Evolutionary conservation across 2,113 vertebrate species (phyloP).

Genomic region (Cercopithecus mona): DNA sequence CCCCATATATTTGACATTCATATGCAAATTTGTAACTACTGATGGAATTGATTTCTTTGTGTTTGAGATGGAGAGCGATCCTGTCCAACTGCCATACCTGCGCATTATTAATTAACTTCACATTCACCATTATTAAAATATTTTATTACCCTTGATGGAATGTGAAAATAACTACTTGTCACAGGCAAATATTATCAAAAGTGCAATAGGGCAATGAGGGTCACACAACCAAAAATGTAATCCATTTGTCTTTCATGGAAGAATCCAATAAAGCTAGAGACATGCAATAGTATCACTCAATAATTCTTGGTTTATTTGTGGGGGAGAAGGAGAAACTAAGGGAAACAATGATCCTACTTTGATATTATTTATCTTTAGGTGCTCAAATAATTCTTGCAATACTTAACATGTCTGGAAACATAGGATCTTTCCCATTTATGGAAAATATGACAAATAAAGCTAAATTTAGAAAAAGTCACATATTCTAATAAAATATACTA

Average conservation of each 20-base stretch:
- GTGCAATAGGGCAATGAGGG: slow-evolving; percentile 33
- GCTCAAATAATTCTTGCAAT: neutral
- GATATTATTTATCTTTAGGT: slow-evolving; percentile 2
- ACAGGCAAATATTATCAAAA: slow-evolving; percentile 65
- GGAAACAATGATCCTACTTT: neutral
- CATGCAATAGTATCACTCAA: neutral
- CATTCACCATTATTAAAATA: slow-evolving; percentile 60
- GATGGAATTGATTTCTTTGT: slow-evolving; percentile 15
- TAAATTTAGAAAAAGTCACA: slow-evolving; percentile 62
- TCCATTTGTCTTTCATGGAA: slow-evolving; percentile 62
- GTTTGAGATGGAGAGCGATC: neutral
- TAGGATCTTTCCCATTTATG: neutral
- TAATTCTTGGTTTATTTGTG: neutral
- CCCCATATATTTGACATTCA: neutral
- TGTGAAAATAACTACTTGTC: slow-evolving; percentile 65
- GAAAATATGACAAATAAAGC: slow-evolving; percentile 36
- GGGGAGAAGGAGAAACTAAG: neutral
- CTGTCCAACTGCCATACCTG: neutral
- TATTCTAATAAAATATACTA: slow-evolving; percentile 60
- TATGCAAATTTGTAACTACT: neutral
- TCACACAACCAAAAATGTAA: slow-evolving; percentile 44
- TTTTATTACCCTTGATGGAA: slow-evolving; percentile 43
- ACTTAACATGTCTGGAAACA: neutral
- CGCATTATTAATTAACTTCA: slow-evolving; percentile 61
- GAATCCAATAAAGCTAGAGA: slow-evolving; percentile 16